These are phyloP conservation scores for Acleris literana DNA, from an alignment of 2,888 invertebrate species.

Conservation along the genomic window DNA sequence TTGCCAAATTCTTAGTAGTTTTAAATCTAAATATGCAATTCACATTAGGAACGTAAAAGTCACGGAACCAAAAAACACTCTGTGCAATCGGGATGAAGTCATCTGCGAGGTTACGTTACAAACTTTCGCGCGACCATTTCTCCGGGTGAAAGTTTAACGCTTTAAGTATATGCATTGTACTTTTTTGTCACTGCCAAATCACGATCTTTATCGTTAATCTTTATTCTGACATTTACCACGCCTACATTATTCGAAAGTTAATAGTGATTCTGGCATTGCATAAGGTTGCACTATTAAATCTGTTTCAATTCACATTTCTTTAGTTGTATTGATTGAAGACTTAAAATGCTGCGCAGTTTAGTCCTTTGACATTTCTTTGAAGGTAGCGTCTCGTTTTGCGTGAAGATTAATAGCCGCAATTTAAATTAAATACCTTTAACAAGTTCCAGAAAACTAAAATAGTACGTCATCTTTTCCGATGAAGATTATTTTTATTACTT, in stretches of 20 bases:
- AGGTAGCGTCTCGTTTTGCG: constrained; percentile 13
- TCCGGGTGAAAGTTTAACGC: constrained; percentile 71
- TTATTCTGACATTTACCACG: constrained; percentile 68
- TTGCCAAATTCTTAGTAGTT: too few relatives aligned
- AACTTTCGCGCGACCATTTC: constrained; percentile 74
- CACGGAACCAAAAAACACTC: constrained; percentile 35
- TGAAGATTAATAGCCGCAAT: constrained; percentile 27
- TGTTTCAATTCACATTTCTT: constrained; percentile 7
- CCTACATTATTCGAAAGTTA: constrained; percentile 67
- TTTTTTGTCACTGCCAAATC: constrained; percentile 73
- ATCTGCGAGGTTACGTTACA: constrained; percentile 46
- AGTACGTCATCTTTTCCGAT: constrained; percentile 15
- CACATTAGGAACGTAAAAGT: too few relatives aligned
- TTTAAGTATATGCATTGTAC: constrained; percentile 66
- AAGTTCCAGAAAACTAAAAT: constrained; percentile 12
- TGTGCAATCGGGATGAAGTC: constrained; percentile 64
- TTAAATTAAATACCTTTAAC: constrained; percentile 17
- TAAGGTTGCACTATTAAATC: constrained; percentile 45
- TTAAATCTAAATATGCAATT: too few relatives aligned
- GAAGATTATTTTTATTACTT: constrained; percentile 21
- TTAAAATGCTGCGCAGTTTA: neutral
- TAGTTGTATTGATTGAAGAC: neutral
- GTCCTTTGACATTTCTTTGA: constrained; percentile 20
- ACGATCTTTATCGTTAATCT: constrained; percentile 70
- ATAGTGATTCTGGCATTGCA: constrained; percentile 47